phyloP scores from a whole-genome alignment of 2,797 vertebrate species.

The Dicrostonyx torquatus region DNA sequence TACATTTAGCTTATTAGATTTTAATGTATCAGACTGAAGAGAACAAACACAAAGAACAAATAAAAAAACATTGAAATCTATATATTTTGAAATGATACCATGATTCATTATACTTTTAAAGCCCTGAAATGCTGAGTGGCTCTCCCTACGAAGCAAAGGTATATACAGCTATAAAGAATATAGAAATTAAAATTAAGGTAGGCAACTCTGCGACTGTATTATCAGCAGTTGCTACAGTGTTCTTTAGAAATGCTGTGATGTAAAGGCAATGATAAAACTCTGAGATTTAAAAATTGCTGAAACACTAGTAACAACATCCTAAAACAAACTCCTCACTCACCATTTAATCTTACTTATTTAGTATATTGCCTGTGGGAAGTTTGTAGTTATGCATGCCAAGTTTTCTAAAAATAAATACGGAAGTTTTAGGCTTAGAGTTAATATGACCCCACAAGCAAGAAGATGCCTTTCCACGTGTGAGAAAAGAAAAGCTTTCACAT shows the following conservation, averaged over 20 bases:
- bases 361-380: neutral
- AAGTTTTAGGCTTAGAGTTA: neutral
- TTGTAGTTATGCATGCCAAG: neutral
- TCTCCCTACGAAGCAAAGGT: neutral
- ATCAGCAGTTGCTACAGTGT: neutral
- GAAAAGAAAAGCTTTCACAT: neutral
- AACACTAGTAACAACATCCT: neutral
- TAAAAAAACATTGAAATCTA: neutral
- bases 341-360: neutral
- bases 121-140: neutral
- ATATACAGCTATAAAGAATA: neutral
- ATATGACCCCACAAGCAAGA: neutral
- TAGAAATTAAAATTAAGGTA: neutral
- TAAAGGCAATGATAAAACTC: neutral
- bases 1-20: neutral
- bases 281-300: neutral
- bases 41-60: neutral
- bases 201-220: neutral
- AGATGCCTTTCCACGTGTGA: neutral
- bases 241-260: neutral
- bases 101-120: neutral
- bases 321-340: neutral
- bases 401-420: neutral
- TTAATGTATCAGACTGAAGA: neutral
- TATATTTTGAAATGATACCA: neutral